phyloP scores from a whole-genome alignment of 2,797 vertebrate genomes.

The Heteromormyrus szaboi region DNA sequence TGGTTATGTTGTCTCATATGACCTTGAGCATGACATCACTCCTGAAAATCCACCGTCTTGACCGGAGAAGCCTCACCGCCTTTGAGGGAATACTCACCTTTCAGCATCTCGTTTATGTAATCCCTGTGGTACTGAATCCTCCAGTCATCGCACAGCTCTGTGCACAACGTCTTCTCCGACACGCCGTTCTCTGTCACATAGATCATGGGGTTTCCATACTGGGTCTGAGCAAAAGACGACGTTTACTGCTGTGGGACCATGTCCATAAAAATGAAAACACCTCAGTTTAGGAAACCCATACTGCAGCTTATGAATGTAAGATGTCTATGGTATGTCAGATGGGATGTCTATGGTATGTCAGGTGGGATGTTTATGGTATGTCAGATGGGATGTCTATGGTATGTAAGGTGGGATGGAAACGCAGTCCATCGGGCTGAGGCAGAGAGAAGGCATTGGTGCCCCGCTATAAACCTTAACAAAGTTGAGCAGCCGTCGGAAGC shows the following conservation, averaged over 20 bases:
- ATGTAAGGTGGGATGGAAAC: background rate
- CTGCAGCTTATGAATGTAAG: background rate
- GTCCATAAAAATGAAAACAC: background rate
- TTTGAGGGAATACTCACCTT: conserved; percentile 60
- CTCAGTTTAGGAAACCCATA: background rate
- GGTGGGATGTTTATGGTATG: background rate
- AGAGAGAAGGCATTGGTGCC: background rate
- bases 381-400: background rate
- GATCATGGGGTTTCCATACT: conserved; percentile 81
- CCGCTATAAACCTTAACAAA: conserved; percentile 76
- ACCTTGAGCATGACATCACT: background rate
- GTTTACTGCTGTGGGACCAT: background rate
- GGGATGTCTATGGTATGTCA: background rate
- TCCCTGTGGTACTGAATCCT: conserved; percentile 82
- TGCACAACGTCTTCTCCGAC: conserved; percentile 72
- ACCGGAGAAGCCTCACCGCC: background rate
- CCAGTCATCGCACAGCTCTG: conserved; percentile 85
- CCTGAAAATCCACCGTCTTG: background rate
- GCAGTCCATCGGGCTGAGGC: no score
- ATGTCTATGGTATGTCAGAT: background rate
- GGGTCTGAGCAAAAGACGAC: conserved; percentile 60
- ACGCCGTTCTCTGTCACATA: conserved; percentile 90
- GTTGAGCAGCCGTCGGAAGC: conserved; percentile 83
- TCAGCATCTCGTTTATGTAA: conserved; percentile 89
- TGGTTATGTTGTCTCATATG: background rate